phyloP scores from a whole-genome alignment of 2,888 invertebrate species.

The Tryphoninae sp. region DNA sequence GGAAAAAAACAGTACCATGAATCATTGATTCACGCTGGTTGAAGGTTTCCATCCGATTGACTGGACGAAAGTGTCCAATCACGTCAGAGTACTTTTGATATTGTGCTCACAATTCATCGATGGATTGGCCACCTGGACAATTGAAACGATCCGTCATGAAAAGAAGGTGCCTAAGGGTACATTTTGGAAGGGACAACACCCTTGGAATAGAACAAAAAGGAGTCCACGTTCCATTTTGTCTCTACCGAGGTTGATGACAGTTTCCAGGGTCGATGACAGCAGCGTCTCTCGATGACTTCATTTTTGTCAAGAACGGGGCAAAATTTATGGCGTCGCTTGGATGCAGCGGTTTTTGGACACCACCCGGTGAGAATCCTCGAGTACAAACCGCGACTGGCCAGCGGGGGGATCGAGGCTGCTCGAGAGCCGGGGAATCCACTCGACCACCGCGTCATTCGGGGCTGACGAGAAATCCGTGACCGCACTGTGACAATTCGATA shows the following conservation, averaged over 20 bases:
- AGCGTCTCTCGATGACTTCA: background rate
- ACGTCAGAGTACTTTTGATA: constrained; percentile 62
- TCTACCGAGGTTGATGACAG: too few relatives aligned
- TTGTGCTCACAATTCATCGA: constrained; percentile 65
- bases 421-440: constrained; percentile 31
- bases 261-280: background rate
- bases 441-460: constrained; percentile 53
- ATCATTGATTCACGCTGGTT: constrained; percentile 15
- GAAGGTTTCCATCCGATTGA: background rate
- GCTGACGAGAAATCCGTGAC: constrained; percentile 60
- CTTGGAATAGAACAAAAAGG: too few relatives aligned
- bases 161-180: background rate
- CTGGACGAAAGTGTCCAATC: constrained; percentile 60
- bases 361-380: constrained; percentile 48
- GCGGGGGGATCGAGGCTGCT: constrained; percentile 6
- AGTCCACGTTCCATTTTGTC: too few relatives aligned
- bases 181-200: too few relatives aligned
- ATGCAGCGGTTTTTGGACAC: constrained; percentile 2
- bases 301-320: background rate
- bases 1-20: background rate
- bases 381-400: constrained; percentile 39
- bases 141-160: background rate
- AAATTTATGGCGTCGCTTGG: constrained; percentile 18
- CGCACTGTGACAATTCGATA: constrained; percentile 63
- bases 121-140: constrained; percentile 50